These are phyloP conservation scores for Tragulus kanchil DNA, from an alignment of 2,113 vertebrate species.

Conservation along the genomic window DNA sequence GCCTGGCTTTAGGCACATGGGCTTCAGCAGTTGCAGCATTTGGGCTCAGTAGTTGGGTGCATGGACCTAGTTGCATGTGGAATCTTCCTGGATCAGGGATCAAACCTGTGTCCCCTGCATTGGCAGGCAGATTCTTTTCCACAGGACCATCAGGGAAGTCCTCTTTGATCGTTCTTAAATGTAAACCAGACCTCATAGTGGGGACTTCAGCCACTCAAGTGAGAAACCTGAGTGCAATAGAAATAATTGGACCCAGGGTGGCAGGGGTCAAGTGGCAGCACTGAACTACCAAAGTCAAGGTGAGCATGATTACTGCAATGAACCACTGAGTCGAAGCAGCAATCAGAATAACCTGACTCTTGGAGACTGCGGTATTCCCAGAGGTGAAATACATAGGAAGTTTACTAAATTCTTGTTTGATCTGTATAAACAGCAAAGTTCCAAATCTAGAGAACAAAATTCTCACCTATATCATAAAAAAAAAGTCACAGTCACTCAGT, in stretches of 20 bases:
- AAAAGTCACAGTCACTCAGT: not conserved
- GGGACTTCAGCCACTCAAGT: no score
- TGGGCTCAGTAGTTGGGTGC: not conserved
- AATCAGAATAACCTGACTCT: not conserved
- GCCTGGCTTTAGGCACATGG: fast-evolving
- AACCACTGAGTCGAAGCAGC: not conserved
- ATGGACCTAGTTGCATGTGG: not conserved
- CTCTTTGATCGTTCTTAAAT: not conserved
- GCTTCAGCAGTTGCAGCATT: fast-evolving
- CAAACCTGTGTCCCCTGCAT: not conserved
- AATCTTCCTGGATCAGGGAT: not conserved
- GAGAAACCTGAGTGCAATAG: not conserved
- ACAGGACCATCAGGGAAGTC: not conserved
- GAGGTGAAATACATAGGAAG: not conserved
- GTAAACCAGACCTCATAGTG: not conserved
- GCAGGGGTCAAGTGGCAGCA: not conserved
- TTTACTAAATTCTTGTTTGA: not conserved
- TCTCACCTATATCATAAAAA: not conserved
- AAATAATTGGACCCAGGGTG: not conserved
- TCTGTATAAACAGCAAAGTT: not conserved
- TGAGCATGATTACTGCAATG: not conserved
- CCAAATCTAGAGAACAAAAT: not conserved
- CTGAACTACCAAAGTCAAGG: not conserved
- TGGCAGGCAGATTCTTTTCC: not conserved
- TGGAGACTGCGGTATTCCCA: not conserved